Conservation (phyloP, 1,140 invertebrate genomes). For the Drosophila saltans region DNA sequence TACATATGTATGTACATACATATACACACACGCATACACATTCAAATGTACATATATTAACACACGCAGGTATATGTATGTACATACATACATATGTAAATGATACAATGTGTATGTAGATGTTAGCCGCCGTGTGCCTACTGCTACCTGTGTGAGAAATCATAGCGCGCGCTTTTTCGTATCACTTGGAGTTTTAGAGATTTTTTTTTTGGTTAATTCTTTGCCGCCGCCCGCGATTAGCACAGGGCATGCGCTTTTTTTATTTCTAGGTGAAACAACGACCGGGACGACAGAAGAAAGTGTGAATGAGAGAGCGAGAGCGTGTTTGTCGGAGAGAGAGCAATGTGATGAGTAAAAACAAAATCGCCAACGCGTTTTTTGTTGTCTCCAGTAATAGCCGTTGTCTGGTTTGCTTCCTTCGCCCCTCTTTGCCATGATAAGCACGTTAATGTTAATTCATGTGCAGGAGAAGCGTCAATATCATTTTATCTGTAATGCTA, state of each 20-base stretch:
- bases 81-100: slow-evolving; percentile 1
- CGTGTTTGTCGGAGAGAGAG: neutral
- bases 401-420: neutral
- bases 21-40: slow-evolving; percentile 16
- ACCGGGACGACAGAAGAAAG: neutral
- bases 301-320: neutral
- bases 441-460: no score
- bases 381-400: neutral
- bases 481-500: no score
- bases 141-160: neutral
- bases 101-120: slow-evolving; percentile 5
- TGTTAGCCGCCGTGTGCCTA: neutral
- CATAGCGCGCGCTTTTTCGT: slow-evolving; percentile 8
- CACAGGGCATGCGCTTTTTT: slow-evolving; percentile 12
- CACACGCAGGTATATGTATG: neutral
- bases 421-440: neutral
- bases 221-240: slow-evolving; percentile 2
- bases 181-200: slow-evolving; percentile 4
- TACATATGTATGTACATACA: slow-evolving; percentile 15
- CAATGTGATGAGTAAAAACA: neutral
- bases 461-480: no score
- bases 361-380: slow-evolving; percentile 6
- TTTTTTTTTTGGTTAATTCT: slow-evolving; percentile 1
- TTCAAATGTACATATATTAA: slow-evolving; percentile 21
- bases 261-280: slow-evolving; percentile 1